phyloP scores from a whole-genome alignment of 2,888 invertebrate genomes.

The Spodoptera picta region DNA sequence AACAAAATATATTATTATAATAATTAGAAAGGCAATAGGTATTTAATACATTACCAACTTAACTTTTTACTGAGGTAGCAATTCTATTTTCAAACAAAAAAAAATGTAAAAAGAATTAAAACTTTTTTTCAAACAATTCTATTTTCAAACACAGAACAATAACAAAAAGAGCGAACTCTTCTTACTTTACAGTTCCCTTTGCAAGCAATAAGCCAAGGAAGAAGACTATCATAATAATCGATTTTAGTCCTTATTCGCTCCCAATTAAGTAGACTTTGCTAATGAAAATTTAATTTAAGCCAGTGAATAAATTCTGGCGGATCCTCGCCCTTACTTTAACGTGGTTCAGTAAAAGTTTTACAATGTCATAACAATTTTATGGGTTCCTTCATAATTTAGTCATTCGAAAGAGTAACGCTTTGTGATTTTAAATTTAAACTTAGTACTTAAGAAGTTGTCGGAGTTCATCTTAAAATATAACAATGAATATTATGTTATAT shows the following conservation, averaged over 20 bases:
- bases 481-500: too few species aligned
- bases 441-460: neutral
- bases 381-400: constrained; percentile 31
- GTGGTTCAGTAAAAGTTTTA: constrained; percentile 44
- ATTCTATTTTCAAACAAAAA: neutral
- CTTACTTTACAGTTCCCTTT: neutral
- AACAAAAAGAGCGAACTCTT: too few species aligned
- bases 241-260: neutral
- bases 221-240: constrained; percentile 13
- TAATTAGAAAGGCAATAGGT: too few species aligned
- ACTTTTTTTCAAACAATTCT: too few species aligned
- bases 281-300: constrained; percentile 30
- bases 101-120: too few species aligned
- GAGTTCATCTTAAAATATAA: too few species aligned
- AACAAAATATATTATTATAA: too few species aligned
- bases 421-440: constrained; percentile 1
- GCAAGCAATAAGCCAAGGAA: neutral
- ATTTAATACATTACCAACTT: too few species aligned
- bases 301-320: constrained; percentile 15
- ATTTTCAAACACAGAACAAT: too few species aligned
- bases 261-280: too few species aligned
- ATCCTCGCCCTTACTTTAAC: constrained; percentile 22
- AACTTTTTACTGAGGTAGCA: neutral
- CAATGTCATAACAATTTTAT: constrained; percentile 45
- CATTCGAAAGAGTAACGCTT: constrained; percentile 12